These are phyloP conservation scores for Coccyzus lansbergi DNA, from an alignment of 2,797 vertebrate genomes.

Conservation along the genomic window DNA sequence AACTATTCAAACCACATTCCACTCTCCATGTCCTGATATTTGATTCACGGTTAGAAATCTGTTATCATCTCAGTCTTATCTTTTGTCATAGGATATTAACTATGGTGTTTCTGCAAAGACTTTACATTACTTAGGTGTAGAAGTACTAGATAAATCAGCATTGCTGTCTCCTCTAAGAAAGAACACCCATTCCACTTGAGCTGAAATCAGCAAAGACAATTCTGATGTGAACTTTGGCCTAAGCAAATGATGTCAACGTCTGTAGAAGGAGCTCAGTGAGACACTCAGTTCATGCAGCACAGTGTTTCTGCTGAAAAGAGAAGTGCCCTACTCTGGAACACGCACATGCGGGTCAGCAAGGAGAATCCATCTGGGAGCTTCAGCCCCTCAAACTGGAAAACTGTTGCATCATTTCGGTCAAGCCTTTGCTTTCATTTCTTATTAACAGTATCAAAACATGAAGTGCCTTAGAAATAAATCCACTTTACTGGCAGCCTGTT, in stretches of 20 bases:
- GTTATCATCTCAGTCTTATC: neutral
- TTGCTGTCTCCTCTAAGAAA: neutral
- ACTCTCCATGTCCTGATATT: neutral
- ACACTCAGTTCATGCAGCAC: neutral
- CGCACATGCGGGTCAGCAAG: neutral
- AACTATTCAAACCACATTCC: conserved; percentile 3
- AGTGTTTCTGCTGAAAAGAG: neutral
- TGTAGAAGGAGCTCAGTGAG: neutral
- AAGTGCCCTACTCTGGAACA: neutral
- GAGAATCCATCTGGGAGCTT: neutral
- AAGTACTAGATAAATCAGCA: neutral
- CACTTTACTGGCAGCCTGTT: neutral
- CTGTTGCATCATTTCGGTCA: neutral
- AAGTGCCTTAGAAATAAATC: neutral
- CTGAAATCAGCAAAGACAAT: neutral
- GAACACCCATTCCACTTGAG: neutral
- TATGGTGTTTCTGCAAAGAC: neutral
- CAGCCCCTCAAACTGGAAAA: neutral
- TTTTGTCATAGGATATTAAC: conserved; percentile 2
- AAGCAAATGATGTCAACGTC: neutral
- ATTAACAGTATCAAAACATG: neutral
- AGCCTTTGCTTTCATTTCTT: neutral
- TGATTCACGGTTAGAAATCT: conserved; percentile 1
- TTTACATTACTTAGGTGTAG: neutral
- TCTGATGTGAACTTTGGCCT: neutral